phyloP scores from a whole-genome alignment of 1,140 invertebrate species.

The Bathynomus jamesi region DNA sequence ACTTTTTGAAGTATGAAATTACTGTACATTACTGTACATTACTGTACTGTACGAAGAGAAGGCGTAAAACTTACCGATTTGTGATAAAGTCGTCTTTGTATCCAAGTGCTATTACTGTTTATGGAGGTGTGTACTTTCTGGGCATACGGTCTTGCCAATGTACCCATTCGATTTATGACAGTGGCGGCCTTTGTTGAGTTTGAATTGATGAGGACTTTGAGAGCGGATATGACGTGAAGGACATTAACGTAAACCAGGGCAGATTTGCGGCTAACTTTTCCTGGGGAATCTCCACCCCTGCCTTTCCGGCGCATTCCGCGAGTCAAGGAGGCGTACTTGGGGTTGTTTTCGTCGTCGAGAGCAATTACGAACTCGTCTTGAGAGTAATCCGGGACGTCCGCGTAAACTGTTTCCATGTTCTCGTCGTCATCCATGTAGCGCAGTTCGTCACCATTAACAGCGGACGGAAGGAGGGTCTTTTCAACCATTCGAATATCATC shows the following conservation, averaged over 20 bases:
- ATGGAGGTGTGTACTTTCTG: slow-evolving; percentile 26
- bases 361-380: slow-evolving; percentile 37
- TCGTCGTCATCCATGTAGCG: slow-evolving; percentile 33
- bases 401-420: slow-evolving; percentile 34
- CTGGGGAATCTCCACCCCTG: slow-evolving; percentile 23
- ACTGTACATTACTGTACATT: too few species aligned
- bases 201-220: slow-evolving; percentile 35
- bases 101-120: slow-evolving; percentile 28
- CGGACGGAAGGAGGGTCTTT: slow-evolving; percentile 17
- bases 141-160: slow-evolving; percentile 31
- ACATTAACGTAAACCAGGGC: slow-evolving; percentile 31
- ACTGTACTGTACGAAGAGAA: too few species aligned
- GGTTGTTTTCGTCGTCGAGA: slow-evolving; percentile 36
- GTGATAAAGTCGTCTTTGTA: slow-evolving; percentile 32
- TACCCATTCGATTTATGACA: slow-evolving; percentile 32
- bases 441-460: slow-evolving; percentile 29
- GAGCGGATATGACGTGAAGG: slow-evolving; percentile 29
- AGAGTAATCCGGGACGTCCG: slow-evolving; percentile 34
- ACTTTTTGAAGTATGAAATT: too few species aligned
- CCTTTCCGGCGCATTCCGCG: slow-evolving; percentile 18
- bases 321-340: slow-evolving; percentile 30
- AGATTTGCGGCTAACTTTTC: slow-evolving; percentile 27
- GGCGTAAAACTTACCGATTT: slow-evolving; percentile 32
- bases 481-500: slow-evolving; percentile 17
- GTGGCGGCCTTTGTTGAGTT: slow-evolving; percentile 27